phyloP scores from a whole-genome alignment of 2,113 vertebrate species.

The Struthio camelus region DNA sequence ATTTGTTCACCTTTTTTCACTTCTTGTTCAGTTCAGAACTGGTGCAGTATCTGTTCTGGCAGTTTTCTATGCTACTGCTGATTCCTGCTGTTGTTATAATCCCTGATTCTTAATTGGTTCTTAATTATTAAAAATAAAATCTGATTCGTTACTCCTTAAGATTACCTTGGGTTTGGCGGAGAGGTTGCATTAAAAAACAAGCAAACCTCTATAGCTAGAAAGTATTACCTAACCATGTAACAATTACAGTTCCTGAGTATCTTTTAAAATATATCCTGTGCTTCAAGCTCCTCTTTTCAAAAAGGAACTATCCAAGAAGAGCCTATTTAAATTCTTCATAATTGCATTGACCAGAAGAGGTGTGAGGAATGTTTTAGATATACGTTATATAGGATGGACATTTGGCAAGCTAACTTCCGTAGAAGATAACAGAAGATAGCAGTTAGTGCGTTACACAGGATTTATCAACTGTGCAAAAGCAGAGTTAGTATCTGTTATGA shows the following conservation, averaged over 20 bases:
- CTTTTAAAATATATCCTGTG: not conserved
- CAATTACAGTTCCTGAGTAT: not conserved
- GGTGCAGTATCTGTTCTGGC: not conserved
- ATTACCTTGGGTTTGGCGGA: not conserved
- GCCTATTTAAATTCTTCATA: not conserved
- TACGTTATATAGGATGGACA: not conserved
- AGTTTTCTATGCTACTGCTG: not conserved
- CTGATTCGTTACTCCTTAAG: not conserved
- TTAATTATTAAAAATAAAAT: not conserved
- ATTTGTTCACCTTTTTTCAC: not conserved
- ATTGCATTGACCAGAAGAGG: not conserved
- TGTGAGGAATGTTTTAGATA: not conserved
- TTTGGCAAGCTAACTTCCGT: rapidly evolving
- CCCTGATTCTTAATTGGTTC: not conserved
- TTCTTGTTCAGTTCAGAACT: not conserved
- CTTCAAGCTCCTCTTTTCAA: not conserved
- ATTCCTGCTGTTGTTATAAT: not conserved
- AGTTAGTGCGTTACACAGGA: not conserved
- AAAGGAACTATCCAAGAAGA: not conserved
- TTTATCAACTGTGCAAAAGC: not conserved
- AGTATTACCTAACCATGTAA: not conserved
- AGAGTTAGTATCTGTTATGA: not conserved
- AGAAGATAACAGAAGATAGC: not conserved
- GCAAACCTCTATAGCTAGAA: not conserved
- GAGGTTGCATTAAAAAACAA: not conserved